phyloP scores from a whole-genome alignment of 2,888 invertebrate species.

The Zonitis immaculata region DNA sequence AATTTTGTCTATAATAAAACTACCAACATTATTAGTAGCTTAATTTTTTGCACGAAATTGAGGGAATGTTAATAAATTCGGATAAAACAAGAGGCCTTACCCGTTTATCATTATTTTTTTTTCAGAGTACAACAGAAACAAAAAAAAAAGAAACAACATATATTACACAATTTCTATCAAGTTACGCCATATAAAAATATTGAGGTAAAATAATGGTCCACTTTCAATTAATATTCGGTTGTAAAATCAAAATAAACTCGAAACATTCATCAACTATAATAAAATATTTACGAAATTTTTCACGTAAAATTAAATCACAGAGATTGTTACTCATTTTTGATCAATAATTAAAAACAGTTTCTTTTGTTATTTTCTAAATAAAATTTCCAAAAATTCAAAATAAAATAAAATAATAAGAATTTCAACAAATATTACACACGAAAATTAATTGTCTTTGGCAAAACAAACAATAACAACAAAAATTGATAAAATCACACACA shows the following conservation, averaged over 20 bases:
- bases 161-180: conserved; percentile 9
- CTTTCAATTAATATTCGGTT: background rate
- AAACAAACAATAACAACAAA: conserved; percentile 21
- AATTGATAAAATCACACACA: conserved; percentile 7
- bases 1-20: conserved; percentile 13
- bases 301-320: conserved; percentile 24
- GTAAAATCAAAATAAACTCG: conserved; percentile 9
- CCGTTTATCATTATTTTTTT: conserved; percentile 3
- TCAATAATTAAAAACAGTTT: conserved; percentile 10
- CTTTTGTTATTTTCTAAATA: background rate
- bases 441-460: conserved; percentile 42
- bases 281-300: conserved; percentile 12
- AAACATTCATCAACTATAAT: conserved; percentile 6
- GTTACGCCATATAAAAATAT: conserved; percentile 11
- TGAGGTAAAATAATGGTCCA: conserved; percentile 20
- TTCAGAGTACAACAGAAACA: conserved; percentile 9
- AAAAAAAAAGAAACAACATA: conserved; percentile 11
- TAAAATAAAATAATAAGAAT: conserved; percentile 13
- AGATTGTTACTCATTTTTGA: conserved; percentile 10
- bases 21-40: conserved; percentile 9
- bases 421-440: conserved; percentile 22
- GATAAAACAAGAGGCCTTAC: conserved; percentile 9
- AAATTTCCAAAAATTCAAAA: conserved; percentile 5
- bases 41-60: conserved; percentile 14
- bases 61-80: conserved; percentile 13